Conservation (phyloP, 1,140 invertebrate genomes). For the Sesamia nonagrioides region DNA sequence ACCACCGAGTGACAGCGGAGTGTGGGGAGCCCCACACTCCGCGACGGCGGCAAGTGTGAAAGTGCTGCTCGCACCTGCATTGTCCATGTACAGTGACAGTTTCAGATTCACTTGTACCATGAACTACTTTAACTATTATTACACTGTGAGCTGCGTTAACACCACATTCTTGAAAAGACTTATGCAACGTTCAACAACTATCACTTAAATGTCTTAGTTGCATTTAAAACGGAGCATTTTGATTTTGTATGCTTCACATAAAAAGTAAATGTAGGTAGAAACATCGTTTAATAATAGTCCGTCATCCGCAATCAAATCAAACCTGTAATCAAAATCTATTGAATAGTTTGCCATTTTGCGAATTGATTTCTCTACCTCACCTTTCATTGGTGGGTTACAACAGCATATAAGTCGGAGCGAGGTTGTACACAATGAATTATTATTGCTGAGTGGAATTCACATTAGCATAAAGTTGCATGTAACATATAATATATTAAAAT, state of each 20-base stretch:
- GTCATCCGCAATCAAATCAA: background rate
- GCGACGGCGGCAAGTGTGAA: conserved; percentile 71
- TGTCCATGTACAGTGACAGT: conserved; percentile 58
- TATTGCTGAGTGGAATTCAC: background rate
- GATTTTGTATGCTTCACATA: background rate
- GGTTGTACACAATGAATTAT: conserved; percentile 8
- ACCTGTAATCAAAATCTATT: conserved; percentile 11
- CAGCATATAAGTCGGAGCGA: background rate
- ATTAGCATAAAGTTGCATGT: conserved; percentile 38
- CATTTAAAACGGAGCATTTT: too few species aligned
- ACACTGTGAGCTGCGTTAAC: conserved; percentile 1
- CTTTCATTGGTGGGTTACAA: background rate
- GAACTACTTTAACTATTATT: conserved; percentile 23
- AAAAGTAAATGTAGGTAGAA: too few species aligned
- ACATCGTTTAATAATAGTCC: background rate
- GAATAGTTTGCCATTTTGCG: background rate
- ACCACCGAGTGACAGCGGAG: conserved; percentile 48
- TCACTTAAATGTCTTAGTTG: too few species aligned
- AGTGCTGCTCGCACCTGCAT: conserved; percentile 72
- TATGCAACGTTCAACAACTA: background rate
- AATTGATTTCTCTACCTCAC: conserved; percentile 7
- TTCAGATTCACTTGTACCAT: conserved; percentile 68
- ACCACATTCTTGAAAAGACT: conserved; percentile 12
- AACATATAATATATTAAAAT: conserved; percentile 18
- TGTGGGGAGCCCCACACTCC: conserved; percentile 32